Evolutionary conservation across 2,797 vertebrate genomes (phyloP).

Genomic region (Lacerta viridis): DNA sequence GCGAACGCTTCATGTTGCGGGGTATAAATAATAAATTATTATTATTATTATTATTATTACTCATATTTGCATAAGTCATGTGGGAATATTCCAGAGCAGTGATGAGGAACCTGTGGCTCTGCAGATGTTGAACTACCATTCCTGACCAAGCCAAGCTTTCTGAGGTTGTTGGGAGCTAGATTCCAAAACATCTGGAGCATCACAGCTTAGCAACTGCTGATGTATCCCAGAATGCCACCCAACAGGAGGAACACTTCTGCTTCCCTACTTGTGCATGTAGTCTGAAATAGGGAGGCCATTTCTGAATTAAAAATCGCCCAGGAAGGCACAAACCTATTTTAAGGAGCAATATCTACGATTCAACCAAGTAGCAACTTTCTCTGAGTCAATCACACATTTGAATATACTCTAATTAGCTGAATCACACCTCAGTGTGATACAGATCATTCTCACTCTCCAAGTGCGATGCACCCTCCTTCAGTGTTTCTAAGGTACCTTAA

Average conservation of each 20-base stretch:
- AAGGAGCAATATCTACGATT: neutral
- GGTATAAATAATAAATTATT: no score
- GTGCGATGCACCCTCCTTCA: rapidly evolving
- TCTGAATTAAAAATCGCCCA: neutral
- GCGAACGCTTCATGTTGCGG: no score
- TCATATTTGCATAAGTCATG: no score
- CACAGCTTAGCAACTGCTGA: no score
- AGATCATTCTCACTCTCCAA: neutral
- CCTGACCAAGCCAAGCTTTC: no score
- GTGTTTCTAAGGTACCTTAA: neutral
- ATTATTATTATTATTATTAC: no score
- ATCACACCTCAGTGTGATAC: neutral
- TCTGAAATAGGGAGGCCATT: neutral
- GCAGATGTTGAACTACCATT: no score
- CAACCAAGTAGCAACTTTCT: neutral
- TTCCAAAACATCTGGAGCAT: no score
- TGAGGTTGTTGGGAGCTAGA: no score
- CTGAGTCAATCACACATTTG: neutral
- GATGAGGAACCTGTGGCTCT: no score
- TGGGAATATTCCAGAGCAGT: no score
- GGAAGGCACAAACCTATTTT: neutral
- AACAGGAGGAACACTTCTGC: neutral
- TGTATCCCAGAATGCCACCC: neutral
- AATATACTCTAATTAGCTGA: neutral
- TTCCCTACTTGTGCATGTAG: neutral